Evolutionary conservation across 2,888 invertebrate genomes (phyloP).

Genomic region (Dolichopus griseipennis): DNA sequence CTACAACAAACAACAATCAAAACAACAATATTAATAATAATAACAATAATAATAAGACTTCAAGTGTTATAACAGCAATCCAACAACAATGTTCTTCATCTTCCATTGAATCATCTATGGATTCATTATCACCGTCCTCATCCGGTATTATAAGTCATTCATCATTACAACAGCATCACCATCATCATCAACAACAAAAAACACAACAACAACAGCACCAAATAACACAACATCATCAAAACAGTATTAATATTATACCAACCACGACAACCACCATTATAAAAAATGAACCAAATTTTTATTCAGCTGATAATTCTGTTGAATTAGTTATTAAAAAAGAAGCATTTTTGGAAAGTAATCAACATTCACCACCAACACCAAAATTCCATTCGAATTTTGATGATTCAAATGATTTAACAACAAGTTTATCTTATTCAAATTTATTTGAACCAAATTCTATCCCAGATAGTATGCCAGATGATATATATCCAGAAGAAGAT

Average conservation of each 20-base stretch:
- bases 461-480: conserved; percentile 40
- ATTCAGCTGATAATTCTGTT: conserved; percentile 41
- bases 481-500: conserved; percentile 39
- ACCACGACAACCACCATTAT: conserved; percentile 38
- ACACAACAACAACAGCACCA: neutral
- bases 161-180: conserved; percentile 24
- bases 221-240: neutral
- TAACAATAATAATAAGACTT: neutral
- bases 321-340: conserved; percentile 42
- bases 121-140: conserved; percentile 30
- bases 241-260: conserved; percentile 20
- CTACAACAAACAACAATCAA: neutral
- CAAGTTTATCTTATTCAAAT: conserved; percentile 40
- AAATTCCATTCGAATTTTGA: conserved; percentile 41
- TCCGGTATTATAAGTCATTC: conserved; percentile 8
- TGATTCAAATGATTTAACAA: conserved; percentile 39
- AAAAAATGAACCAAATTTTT: conserved; percentile 41
- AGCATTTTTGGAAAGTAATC: conserved; percentile 39
- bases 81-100: conserved; percentile 8
- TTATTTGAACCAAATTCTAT: conserved; percentile 41
- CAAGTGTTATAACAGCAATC: conserved; percentile 18
- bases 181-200: conserved; percentile 26
- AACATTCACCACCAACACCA: conserved; percentile 40
- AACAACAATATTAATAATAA: neutral
- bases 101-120: conserved; percentile 2